Base-by-base conservation (phyloP, 2,797 vertebrate species). In the Chelon auratus region DNA sequence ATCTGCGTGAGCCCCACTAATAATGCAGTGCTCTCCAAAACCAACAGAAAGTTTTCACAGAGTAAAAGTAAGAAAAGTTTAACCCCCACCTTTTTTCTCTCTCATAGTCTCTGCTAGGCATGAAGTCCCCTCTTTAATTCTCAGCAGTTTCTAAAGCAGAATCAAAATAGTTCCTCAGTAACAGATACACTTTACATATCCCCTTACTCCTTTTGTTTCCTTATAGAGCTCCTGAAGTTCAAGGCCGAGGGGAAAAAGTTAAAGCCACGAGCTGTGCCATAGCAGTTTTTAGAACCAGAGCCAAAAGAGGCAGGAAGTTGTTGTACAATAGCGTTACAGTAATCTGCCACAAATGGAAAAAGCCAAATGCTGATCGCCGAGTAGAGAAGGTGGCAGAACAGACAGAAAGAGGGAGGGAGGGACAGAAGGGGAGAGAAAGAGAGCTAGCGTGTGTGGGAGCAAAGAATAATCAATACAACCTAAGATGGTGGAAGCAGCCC, bases 271-370 rank as follows among this genome's bases (percentile, higher is more conserved):
- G 90, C 87, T 87, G 83, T 83, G 89, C 86, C 82, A 87, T 87
- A 82, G 85, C 89, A 77, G 89, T 85, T 89, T 53, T 85, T 87
- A 87, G 85, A 90, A 87, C 73, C 80, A 60, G 76, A 75, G 93
- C 94, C 93, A 95, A 93, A 93, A 93, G 81, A 87, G 87, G 83
- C 85, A 91, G 90, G 92, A 95, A 93, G 94, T 95, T 93, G 86
- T 79, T 92, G 93, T 95, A 96, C 94, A 95, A 94, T 94, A 93
- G 94, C 86, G 89, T 95, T 95, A 93, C 94, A 95, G 94, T 94
- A 95, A 95, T 94, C 94, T 93, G 93, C 94, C 94, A 90, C 92
- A 88, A 95, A 93, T 87, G 91, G 91, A 92, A 94, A 95, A 95
- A 94, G 89, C 93, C 94, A 92, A 95, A 94, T 81, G 91, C 92